Percentiles rank a stretch among this genome's conserved stretches.
phyloP scores from a whole-genome alignment of 2,113 vertebrate genomes.

The Menura novaehollandiae region DNA sequence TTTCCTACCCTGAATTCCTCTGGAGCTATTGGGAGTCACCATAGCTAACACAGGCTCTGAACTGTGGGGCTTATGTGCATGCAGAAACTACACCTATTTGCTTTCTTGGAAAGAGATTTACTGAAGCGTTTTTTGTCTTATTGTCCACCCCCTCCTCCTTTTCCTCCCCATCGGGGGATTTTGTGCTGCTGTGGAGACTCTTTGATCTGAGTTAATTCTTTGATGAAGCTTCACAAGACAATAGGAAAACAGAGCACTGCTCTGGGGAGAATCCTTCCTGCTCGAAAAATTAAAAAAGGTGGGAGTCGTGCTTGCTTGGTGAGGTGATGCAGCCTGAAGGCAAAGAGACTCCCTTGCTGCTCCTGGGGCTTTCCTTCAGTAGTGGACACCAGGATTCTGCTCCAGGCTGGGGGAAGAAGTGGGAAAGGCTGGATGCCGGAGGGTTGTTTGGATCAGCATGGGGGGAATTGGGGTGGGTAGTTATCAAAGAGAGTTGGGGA shows the following conservation, averaged over 20 bases:
- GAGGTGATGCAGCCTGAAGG: not conserved
- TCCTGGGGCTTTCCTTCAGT: not conserved
- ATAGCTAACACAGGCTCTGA: slow-evolving; percentile 12
- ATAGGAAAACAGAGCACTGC: not conserved
- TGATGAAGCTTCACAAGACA: not conserved
- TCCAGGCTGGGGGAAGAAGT: not conserved
- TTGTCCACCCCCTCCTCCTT: not conserved
- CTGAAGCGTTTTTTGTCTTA: not conserved
- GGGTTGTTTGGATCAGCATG: not conserved
- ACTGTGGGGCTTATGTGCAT: not conserved
- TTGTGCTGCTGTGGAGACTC: not conserved
- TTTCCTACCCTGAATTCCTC: slow-evolving; percentile 51
- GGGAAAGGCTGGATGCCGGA: not conserved
- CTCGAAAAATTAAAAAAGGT: not conserved
- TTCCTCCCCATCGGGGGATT: not conserved
- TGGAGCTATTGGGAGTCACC: not conserved
- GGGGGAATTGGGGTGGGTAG: not conserved
- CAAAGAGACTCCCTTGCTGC: not conserved
- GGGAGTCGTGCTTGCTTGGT: fast-evolving
- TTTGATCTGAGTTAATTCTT: slow-evolving; percentile 48
- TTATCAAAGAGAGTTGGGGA: not conserved
- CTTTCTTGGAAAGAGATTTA: slow-evolving; percentile 26
- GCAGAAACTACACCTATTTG: not conserved
- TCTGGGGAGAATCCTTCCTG: not conserved
- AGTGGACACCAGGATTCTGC: not conserved